Evolutionary conservation across 2,113 vertebrate genomes (phyloP).

Genomic region (Semnopithecus entellus): DNA sequence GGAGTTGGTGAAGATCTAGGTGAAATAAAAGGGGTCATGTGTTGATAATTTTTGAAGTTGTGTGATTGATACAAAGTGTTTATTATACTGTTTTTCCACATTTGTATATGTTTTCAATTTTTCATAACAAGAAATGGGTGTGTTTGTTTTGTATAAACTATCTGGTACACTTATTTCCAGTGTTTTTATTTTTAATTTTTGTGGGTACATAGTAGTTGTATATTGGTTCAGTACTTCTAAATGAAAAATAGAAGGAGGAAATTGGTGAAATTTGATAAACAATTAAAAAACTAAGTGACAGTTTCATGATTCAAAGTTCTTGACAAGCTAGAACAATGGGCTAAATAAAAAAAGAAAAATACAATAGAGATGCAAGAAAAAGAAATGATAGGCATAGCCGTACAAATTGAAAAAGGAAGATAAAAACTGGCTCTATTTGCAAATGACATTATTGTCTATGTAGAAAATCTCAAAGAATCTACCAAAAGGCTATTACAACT

Average conservation of each 20-base stretch:
- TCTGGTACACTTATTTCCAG: neutral
- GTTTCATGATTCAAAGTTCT: neutral
- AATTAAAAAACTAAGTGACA: neutral
- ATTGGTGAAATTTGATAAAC: neutral
- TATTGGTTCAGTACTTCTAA: neutral
- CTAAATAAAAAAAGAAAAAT: neutral
- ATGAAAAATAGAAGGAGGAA: neutral
- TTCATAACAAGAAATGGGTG: neutral
- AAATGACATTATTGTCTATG: slow-evolving; percentile 1
- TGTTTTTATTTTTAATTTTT: no score
- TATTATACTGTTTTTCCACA: neutral
- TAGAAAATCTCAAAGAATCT: slow-evolving; percentile 16
- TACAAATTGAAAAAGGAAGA: neutral
- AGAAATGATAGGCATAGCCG: neutral
- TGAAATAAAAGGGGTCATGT: neutral
- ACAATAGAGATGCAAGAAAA: neutral
- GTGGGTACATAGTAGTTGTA: no score
- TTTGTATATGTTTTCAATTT: neutral
- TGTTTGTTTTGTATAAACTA: neutral
- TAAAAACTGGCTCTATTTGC: neutral
- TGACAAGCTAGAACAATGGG: neutral
- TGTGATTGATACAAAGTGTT: neutral
- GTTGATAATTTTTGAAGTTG: neutral
- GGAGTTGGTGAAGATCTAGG: neutral
- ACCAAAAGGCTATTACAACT: neutral